Evolutionary conservation across 2,113 vertebrate species (phyloP), one percentile per base, ranked within the genome.

Genomic region (Megaceryle maxima): DNA sequence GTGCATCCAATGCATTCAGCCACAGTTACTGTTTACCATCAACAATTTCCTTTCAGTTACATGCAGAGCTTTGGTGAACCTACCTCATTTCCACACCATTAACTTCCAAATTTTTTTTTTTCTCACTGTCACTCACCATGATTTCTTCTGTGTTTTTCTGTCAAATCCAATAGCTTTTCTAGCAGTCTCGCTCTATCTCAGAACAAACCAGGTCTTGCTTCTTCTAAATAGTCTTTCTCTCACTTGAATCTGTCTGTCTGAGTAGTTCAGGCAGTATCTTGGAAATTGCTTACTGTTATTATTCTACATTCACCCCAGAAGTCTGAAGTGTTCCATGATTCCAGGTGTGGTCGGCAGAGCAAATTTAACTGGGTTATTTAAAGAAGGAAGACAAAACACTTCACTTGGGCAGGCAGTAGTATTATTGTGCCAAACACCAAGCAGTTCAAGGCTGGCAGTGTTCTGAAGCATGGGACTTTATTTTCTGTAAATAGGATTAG

Each of bases 81-180:
- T 91, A 72, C 56, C 66, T 95, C 76, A 87, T 94, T 97, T 95
- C 83, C 83, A 95, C 80, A 82, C 43, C 94, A 96, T 95, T 96
- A 96, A 84, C 80, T 95, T 94, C 14, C 53, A 82, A 92, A 43
- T 19, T n/a, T 16, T 89, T 94, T 89, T 95, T 68, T 53, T 81
- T 91, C 66, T 73, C n/a, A 43, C 73, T 94, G 92, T 87, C 94
- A 96, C 59, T 96, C 85, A 83, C 72, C 44, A 75, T 81, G 60
- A 64, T 78, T 33, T 72, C 85, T 93, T 90, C 81, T 78, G 86
- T 87, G 83, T 51, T 91, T 87, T 95, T 75, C 87, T 89, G 91
- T 96, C 95, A 95, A 94, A 87, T 84, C 25, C 77, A 92, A 89
- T 96, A 94, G 19, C n/a, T 90, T 81, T n/a, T 88, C 43, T 9